Conservation (phyloP, 2,888 invertebrate species). For the Sabatieria punctata region DNA sequence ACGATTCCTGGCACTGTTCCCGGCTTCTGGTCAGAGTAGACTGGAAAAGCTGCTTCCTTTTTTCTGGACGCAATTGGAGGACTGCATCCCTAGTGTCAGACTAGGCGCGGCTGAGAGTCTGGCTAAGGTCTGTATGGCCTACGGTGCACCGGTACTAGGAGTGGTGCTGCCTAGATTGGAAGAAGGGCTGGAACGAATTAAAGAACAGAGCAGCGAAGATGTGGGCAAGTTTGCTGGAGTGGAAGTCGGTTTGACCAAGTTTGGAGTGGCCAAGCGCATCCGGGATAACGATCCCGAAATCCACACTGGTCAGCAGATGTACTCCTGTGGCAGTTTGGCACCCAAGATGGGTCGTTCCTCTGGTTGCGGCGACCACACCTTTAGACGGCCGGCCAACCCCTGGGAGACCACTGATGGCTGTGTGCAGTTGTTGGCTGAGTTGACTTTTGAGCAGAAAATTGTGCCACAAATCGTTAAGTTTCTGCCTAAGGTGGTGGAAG, state of each 20-base stretch:
- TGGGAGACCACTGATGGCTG: slow-evolving; percentile 43
- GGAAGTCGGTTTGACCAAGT: slow-evolving; percentile 35
- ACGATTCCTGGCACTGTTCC: slow-evolving; percentile 40
- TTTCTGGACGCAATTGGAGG: slow-evolving; percentile 22
- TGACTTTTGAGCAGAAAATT: slow-evolving; percentile 32
- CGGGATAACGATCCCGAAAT: slow-evolving; percentile 38
- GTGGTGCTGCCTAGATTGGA: slow-evolving; percentile 31
- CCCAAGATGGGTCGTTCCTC: slow-evolving; percentile 40
- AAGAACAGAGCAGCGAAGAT: slow-evolving; percentile 33
- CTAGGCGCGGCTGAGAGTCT: slow-evolving; percentile 43
- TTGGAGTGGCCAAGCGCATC: slow-evolving; percentile 37
- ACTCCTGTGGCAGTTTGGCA: slow-evolving; percentile 41
- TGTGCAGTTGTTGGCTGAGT: slow-evolving; percentile 36
- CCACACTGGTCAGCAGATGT: slow-evolving; percentile 39
- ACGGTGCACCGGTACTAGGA: slow-evolving; percentile 16
- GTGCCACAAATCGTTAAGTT: slow-evolving; percentile 23
- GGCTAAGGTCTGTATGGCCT: slow-evolving; percentile 35
- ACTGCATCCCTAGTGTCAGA: slow-evolving; percentile 41
- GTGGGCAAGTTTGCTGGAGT: slow-evolving; percentile 25
- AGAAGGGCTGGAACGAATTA: slow-evolving; percentile 35
- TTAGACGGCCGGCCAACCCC: slow-evolving; percentile 38
- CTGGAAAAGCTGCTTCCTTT: slow-evolving; percentile 36
- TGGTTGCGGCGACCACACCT: slow-evolving; percentile 37
- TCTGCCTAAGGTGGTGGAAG: slow-evolving; percentile 36
- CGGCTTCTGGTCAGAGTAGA: slow-evolving; percentile 32